Percentiles rank a stretch among this genome's conserved stretches.
phyloP scores from a whole-genome alignment of 2,888 invertebrate species.

The Andrena camellia region DNA sequence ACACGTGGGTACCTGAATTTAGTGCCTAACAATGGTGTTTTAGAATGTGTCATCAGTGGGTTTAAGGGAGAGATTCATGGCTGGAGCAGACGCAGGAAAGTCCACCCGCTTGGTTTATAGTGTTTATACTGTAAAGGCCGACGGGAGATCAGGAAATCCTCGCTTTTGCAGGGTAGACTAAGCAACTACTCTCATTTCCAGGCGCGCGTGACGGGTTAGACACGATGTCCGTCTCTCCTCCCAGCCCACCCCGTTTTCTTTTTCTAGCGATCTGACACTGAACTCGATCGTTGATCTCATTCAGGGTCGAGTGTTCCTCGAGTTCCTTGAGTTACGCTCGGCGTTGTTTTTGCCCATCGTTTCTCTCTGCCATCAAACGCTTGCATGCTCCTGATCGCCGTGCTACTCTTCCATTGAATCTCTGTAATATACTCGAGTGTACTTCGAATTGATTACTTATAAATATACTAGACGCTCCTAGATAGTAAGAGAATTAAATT shows the following conservation, averaged over 20 bases:
- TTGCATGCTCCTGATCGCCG: neutral
- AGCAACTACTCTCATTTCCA: conserved; percentile 59
- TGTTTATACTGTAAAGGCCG: neutral
- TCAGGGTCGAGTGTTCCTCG: conserved; percentile 63
- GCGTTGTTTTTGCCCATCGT: conserved; percentile 29
- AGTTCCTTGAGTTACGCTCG: conserved; percentile 50
- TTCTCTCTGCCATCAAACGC: conserved; percentile 20
- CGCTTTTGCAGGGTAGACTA: conserved; percentile 34
- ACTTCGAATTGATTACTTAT: neutral
- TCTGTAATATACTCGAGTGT: neutral
- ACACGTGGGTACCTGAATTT: no score
- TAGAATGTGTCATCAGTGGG: no score
- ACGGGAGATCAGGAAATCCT: conserved; percentile 48
- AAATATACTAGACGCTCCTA: neutral
- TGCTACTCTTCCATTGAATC: neutral
- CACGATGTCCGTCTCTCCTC: conserved; percentile 52
- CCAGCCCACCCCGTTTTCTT: conserved; percentile 56
- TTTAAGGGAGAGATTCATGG: neutral
- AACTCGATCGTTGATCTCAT: conserved; percentile 65
- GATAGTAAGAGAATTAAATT: no score
- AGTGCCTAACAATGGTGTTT: no score
- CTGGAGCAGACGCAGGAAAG: neutral
- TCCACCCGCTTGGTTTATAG: neutral
- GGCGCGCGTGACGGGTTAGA: conserved; percentile 62
- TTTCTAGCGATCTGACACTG: conserved; percentile 66